Base-by-base conservation (phyloP, 2,113 vertebrate species). In the Alethe diademata region DNA sequence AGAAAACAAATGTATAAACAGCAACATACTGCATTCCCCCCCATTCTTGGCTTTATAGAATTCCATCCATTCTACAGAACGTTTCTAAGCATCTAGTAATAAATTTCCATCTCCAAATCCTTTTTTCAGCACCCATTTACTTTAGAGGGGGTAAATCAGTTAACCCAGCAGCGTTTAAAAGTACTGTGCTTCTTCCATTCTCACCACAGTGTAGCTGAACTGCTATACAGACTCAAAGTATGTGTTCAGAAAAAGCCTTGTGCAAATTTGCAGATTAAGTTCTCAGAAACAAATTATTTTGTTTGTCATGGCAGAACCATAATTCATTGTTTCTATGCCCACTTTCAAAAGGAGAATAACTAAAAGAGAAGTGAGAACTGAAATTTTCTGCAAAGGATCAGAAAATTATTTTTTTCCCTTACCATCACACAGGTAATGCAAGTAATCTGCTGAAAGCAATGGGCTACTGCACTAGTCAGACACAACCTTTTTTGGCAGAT, bases 351-450 rank as follows among this genome's bases (percentile, higher is more conserved):
- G 87, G 20, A 81, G 40, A 96, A 96, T 87, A 96, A 86, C 4
- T 47, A 96, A 93, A 96, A 93, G 88, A 98, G 96, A 96, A 74
- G 31, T 88, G 83, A 97, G 84, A 94, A 96, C 64, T 92, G 88
- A 95, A 93, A 96, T 97, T 95, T 97, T 93, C 82, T 96, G 93
- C 72, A 73, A 83, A 96, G 78, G 78, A 97, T 93, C 71, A 96
- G 93, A 93, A 97, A 92, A 91, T 23, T 57, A 86, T 58, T 12
- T 80, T 94, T 95, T 93, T 35, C 7, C 7, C 28, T 90, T 74
- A 93, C 85, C 86, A 57, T 86, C 89, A 96, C 87, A 96, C 62
- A 97, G 72, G 67, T 86, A 97, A 95, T 95, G 79, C 70, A 96
- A 86, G 65, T 65, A 92, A 95, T 91, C 80, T 93, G 89, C 74